Evolutionary conservation across 2,797 vertebrate genomes (phyloP).

Genomic region (Alcedo quadribrachys): DNA sequence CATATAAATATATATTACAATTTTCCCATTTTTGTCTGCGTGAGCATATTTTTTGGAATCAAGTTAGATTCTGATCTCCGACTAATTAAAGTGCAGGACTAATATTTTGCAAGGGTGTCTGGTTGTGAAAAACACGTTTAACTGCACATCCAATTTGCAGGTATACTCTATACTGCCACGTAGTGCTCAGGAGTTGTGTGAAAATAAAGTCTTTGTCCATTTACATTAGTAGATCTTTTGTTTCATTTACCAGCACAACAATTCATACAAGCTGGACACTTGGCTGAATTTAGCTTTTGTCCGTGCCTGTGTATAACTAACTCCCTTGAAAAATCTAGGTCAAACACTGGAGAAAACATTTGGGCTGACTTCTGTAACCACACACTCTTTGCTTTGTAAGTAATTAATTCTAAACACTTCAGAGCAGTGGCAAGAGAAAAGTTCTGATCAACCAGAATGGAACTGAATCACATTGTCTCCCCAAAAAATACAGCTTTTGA

Average conservation of each 20-base stretch:
- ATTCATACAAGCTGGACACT: not conserved
- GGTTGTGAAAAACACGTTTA: not conserved
- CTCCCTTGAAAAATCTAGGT: conserved; percentile 19
- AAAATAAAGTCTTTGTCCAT: not conserved
- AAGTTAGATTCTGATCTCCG: not conserved
- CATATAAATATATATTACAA: not conserved
- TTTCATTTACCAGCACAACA: not conserved
- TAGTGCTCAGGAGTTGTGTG: not conserved
- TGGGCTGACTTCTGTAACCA: not conserved
- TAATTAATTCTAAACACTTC: not conserved
- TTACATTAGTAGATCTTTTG: not conserved
- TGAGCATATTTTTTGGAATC: not conserved
- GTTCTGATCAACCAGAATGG: not conserved
- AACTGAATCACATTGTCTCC: not conserved
- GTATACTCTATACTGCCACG: not conserved
- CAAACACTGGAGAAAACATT: not conserved
- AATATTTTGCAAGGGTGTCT: not conserved
- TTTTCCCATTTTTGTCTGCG: not conserved
- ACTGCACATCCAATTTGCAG: not conserved
- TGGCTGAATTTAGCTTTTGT: not conserved
- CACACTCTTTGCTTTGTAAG: not conserved
- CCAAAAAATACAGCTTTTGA: not conserved
- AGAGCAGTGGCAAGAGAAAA: not conserved
- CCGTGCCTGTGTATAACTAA: not conserved
- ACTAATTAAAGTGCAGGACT: conserved; percentile 10